A percentile compares a stretch with the other conserved stretches of the same genome.
phyloP scores from a whole-genome alignment of 1,140 invertebrate genomes.

The Drosophila equinoxialis region DNA sequence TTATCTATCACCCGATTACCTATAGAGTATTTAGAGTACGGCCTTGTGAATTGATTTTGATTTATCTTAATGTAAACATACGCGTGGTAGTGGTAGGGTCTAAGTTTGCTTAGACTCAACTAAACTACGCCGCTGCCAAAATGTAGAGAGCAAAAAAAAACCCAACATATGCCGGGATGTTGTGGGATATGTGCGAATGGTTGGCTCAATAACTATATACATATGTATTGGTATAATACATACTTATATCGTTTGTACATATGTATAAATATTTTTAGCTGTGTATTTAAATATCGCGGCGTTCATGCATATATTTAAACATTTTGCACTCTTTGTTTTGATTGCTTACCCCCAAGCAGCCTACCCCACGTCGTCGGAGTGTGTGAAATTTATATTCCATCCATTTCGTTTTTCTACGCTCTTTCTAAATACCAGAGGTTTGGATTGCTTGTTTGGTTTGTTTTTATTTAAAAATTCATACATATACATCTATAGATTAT shows the following conservation, averaged over 20 bases:
- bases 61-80: neutral
- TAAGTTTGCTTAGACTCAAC: conserved; percentile 25
- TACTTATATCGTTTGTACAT: conserved; percentile 32
- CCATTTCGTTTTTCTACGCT: conserved; percentile 61
- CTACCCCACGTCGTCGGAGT: conserved; percentile 16
- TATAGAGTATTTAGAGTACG: conserved; percentile 32
- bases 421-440: conserved; percentile 68
- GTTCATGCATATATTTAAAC: conserved; percentile 54
- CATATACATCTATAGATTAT: conserved; percentile 5
- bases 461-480: neutral
- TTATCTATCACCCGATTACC: neutral
- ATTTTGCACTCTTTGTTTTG: conserved; percentile 77
- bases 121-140: conserved; percentile 34
- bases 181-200: conserved; percentile 26
- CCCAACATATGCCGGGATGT: conserved; percentile 26
- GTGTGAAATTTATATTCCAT: conserved; percentile 18
- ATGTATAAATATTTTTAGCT: conserved; percentile 46
- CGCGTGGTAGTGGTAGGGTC: neutral
- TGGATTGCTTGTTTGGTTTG: conserved; percentile 19
- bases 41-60: neutral
- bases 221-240: conserved; percentile 26
- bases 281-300: conserved; percentile 39
- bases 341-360: conserved; percentile 43
- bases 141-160: conserved; percentile 33
- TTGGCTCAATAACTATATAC: conserved; percentile 44